These are phyloP conservation scores for Hemicentrotus pulcherrimus DNA, from an alignment of 35 echinoderm and acorn worm species.

Conservation along the genomic window DNA sequence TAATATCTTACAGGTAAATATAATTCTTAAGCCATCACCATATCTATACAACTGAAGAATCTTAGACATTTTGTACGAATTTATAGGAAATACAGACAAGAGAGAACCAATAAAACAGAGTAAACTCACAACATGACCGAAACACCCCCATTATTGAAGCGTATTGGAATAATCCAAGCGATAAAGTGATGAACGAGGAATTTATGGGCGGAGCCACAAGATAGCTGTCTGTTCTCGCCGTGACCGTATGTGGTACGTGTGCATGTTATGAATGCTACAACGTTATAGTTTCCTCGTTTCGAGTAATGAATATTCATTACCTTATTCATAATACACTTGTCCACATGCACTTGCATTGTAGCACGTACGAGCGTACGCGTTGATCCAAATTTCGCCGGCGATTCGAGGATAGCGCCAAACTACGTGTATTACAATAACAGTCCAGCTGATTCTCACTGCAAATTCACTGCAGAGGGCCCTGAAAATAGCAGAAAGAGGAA, in stretches of 20 bases:
- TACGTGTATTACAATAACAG: neutral
- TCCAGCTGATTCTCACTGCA: neutral
- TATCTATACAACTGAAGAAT: no score
- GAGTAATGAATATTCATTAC: neutral
- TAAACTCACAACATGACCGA: no score
- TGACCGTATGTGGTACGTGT: conserved; percentile 1
- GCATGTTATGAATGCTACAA: neutral
- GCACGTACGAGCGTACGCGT: neutral
- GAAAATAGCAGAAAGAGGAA: neutral
- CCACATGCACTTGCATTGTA: no score
- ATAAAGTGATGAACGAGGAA: neutral
- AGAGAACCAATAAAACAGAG: no score
- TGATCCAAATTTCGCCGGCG: neutral
- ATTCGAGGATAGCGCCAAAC: neutral
- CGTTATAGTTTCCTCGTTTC: neutral
- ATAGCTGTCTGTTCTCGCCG: neutral
- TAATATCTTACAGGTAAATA: no score
- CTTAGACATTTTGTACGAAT: no score
- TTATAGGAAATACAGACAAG: no score
- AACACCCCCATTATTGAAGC: neutral
- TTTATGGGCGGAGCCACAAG: conserved; percentile 2
- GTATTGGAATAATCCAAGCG: neutral
- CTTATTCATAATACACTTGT: neutral
- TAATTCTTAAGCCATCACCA: no score
- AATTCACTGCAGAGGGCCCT: neutral